Percentiles rank a stretch among this genome's conserved stretches.
Conservation (phyloP, 2,888 invertebrate genomes). For the Oscheius sp. region DNA sequence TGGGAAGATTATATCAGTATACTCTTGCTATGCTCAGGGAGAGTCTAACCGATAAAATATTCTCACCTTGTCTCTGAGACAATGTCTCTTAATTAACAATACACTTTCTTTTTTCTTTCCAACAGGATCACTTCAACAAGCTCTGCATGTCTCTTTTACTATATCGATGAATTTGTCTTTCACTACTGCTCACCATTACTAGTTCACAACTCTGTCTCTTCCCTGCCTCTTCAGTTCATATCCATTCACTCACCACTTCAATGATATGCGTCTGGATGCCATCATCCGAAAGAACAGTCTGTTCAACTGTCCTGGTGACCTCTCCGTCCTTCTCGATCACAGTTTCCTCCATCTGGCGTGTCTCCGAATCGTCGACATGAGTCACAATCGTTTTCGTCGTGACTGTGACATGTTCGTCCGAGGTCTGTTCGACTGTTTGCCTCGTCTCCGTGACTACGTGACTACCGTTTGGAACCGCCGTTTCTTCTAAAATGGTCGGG, state of each 20-base stretch:
- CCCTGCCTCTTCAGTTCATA: not conserved
- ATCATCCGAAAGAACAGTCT: constrained; percentile 49
- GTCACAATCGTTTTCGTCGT: constrained; percentile 54
- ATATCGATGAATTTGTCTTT: too few relatives aligned
- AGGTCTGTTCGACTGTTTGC: constrained; percentile 20
- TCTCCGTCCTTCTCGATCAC: constrained; percentile 53
- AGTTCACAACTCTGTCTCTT: not conserved
- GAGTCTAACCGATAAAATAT: too few relatives aligned
- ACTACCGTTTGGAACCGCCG: constrained; percentile 14
- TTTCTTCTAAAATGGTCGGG: constrained; percentile 37
- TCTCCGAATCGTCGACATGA: constrained; percentile 49
- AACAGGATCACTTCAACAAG: too few relatives aligned
- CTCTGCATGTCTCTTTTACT: too few relatives aligned
- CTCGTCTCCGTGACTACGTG: constrained; percentile 28
- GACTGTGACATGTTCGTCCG: constrained; percentile 41
- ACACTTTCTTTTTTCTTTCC: too few relatives aligned
- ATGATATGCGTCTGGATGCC: constrained; percentile 48
- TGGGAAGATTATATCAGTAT: too few relatives aligned
- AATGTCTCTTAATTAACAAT: too few relatives aligned
- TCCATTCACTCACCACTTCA: constrained; percentile 39
- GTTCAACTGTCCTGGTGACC: constrained; percentile 45
- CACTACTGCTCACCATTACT: too few relatives aligned
- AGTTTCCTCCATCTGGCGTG: constrained; percentile 55
- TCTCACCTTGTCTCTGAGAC: too few relatives aligned
- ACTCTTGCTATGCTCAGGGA: too few relatives aligned